A percentile compares a stretch with the other conserved stretches of the same genome.
phyloP scores from a whole-genome alignment of 2,113 vertebrate genomes.

The Athene noctua region DNA sequence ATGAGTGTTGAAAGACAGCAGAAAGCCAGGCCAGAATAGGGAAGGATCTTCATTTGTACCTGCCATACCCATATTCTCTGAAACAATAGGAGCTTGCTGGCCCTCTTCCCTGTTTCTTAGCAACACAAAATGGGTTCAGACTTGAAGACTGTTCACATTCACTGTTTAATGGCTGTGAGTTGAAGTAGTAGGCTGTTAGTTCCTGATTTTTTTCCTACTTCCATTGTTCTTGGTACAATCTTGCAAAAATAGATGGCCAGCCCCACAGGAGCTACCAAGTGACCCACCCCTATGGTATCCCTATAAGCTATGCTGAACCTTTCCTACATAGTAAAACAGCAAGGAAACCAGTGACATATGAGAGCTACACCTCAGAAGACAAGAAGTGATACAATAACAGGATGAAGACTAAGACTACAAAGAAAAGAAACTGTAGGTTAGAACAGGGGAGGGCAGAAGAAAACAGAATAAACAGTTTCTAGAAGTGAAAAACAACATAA shows the following conservation, averaged over 20 bases:
- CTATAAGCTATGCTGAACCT: background rate
- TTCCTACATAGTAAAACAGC: background rate
- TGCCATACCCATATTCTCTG: background rate
- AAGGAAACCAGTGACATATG: background rate
- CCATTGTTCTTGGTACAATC: background rate
- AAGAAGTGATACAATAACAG: background rate
- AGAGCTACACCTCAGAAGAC: background rate
- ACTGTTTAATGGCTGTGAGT: background rate
- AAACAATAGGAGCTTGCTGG: background rate
- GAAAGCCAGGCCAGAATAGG: background rate
- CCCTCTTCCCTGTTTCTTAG: background rate
- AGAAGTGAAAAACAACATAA: background rate
- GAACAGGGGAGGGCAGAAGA: background rate
- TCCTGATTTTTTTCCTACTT: background rate
- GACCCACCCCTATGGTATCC: background rate
- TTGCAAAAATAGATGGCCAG: background rate
- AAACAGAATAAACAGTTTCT: background rate
- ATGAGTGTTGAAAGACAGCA: background rate
- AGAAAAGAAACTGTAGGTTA: background rate
- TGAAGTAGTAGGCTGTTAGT: background rate
- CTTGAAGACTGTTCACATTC: background rate
- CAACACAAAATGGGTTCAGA: background rate
- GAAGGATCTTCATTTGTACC: background rate
- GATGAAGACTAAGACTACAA: background rate
- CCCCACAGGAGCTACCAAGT: background rate